Base-by-base conservation (phyloP, 2,888 invertebrate genomes). In the Sericinus montela region DNA sequence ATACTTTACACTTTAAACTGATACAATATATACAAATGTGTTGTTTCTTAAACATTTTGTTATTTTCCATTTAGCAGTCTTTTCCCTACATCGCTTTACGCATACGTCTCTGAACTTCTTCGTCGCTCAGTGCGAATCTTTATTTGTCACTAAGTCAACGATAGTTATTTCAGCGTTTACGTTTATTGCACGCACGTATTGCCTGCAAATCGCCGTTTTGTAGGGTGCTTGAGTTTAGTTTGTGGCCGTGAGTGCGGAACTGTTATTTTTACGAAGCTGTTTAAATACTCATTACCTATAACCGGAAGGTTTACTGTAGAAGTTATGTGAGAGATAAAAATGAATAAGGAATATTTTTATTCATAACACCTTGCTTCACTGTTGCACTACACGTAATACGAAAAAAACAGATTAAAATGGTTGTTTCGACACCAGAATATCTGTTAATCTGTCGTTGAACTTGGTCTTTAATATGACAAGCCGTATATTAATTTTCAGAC, bases 191-290 rank as follows among this genome's bases (percentile, higher is more conserved):
- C 16, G 14, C 34, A 34, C 39, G 45, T 23, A 38, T 39, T 25
- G 15, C 23, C 25, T 46, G 32, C 34, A 46, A 46, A 45, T 38
- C 13, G 45, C 38, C 15, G 37, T 32, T 41, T 15, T 41, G 34
- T 15, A 10, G 40, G 39, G 25, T 34, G 39, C 45, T 29, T 32
- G 47, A 34, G 34, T 11, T 41, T 35, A 40, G 34, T 41, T 29
- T 36, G 47, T 36, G 36, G 35, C 40, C 11, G 8, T 10, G 10
- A 29, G 11, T 35, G 40, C 36, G 35, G 47, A 35, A 36, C 40
- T 29, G 41, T 35, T 41, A 47, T 41, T 47, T 47, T 47, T 47
- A 47, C 19, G 35, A 35, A 47, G 25, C 36, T 29, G 35, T 41
- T 10, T 40, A 28, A 41, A 16, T 47, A 29, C 47, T 41, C 35